Conservation (phyloP, 2,113 vertebrate species). For the Orycteropus afer region DNA sequence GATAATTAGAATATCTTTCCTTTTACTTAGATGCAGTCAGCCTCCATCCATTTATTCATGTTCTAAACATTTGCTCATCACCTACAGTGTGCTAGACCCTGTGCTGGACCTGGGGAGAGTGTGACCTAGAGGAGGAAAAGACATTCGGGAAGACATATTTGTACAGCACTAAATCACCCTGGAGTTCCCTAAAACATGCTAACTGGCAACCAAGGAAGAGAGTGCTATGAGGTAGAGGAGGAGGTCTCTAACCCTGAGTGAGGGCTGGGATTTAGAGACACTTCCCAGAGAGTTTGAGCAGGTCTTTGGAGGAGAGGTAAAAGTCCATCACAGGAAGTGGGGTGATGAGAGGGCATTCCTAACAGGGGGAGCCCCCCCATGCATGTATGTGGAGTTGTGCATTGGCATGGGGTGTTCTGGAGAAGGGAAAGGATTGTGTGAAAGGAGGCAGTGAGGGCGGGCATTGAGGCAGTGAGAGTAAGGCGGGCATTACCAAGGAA, state of each 20-base stretch:
- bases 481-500: neutral
- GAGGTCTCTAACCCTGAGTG: neutral
- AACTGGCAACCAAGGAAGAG: neutral
- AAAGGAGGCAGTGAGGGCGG: neutral
- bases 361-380: neutral
- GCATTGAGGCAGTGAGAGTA: too few species aligned
- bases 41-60: neutral
- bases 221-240: neutral
- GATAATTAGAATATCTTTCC: neutral
- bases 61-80: neutral
- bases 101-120: neutral
- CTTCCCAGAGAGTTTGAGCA: neutral
- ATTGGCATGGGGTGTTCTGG: rapidly evolving
- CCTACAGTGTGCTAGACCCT: neutral
- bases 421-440: neutral
- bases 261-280: neutral
- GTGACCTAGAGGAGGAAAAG: neutral
- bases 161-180: neutral
- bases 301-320: neutral
- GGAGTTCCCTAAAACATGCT: neutral
- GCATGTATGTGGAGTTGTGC: neutral
- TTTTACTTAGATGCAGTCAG: neutral
- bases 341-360: neutral
- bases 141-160: neutral
- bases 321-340: neutral